phyloP scores from a whole-genome alignment of 2,888 invertebrate species.

The Cinara cedri region DNA sequence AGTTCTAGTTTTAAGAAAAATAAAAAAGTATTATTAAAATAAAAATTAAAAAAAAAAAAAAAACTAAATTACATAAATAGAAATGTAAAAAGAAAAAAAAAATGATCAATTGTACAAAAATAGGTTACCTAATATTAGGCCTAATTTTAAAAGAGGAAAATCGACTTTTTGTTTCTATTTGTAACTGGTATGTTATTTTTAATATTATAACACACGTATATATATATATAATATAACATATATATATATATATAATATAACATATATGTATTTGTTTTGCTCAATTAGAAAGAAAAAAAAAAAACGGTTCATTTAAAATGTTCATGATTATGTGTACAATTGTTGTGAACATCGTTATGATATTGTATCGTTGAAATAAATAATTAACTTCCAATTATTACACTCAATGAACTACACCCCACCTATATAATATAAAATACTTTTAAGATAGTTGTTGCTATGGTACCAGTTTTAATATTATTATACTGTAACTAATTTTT shows the following conservation, averaged over 20 bases:
- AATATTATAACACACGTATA: constrained; percentile 12
- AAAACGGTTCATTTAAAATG: constrained; percentile 19
- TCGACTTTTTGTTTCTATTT: constrained; percentile 45
- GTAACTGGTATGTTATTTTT: constrained; percentile 36
- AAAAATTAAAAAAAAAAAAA: not conserved
- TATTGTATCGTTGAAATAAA: constrained; percentile 28
- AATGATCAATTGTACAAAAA: constrained; percentile 52
- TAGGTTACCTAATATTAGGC: constrained; percentile 53
- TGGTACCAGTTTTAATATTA: constrained; percentile 38
- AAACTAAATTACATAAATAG: not conserved
- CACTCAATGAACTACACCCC: constrained; percentile 42
- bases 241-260: constrained; percentile 12
- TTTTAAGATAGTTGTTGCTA: constrained; percentile 50
- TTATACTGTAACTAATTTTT: constrained; percentile 27
- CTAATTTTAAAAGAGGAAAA: constrained; percentile 38
- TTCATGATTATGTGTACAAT: constrained; percentile 4
- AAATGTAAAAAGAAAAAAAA: not conserved
- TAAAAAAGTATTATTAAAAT: constrained; percentile 28
- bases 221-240: constrained; percentile 11
- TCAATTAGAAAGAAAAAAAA: constrained; percentile 47
- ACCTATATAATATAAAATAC: constrained; percentile 42
- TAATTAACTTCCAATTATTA: constrained; percentile 44
- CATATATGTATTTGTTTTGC: constrained; percentile 48
- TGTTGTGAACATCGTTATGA: not conserved
- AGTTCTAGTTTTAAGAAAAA: constrained; percentile 36